Evolutionary conservation across 23 tunicate species (phyloP), one percentile per base, ranked within the genome.

Genomic region (Ciona savignyi): DNA sequence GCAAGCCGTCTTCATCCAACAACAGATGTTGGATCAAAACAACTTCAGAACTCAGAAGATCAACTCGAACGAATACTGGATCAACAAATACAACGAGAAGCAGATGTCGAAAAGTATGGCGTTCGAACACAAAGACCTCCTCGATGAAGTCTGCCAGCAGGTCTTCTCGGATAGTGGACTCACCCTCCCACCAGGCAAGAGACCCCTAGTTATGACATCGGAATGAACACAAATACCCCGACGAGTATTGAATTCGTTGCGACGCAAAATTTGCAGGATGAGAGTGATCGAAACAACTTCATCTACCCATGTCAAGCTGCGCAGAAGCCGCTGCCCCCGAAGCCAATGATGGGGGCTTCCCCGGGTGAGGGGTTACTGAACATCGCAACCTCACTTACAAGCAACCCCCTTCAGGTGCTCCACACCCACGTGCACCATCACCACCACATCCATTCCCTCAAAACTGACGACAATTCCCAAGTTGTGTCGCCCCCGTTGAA

Each of bases 401-500:
- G 65, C 20, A 72, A 72, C 23, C 88, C 88, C 23, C 32, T 83
- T 19, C 88, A 83, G 31, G 88, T 83, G 31, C 60, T 83, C 2
- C 88, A 83, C 27, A 83, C 88, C 51, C 88, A 83, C 67, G 88
- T 83, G 0, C 88, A 83, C 33, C 88, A 83, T 32, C 88, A 83
- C 51, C 88, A 83, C 48, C 88, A 83, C 63, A 79, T 83, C 51
- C 88, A 83, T 62, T 83, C 88, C 0, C 67, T 83, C 3, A 80
- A 80, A 25, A 61, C 49, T 4, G 51, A 74, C n/a, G 65, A 19
- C 1, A 3, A 21, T 15, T 4, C 67, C 22, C 27, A 4, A 23
- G 6, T 22, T n/a, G 22, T 25, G 27, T 63, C 67, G 23, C 67
- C 26, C 23, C 67, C 27, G 11, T 6, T 42, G 11, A 42, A 42